Percentiles rank a stretch among this genome's conserved stretches.
phyloP scores from a whole-genome alignment of 1,140 invertebrate species.

The Zaprionus nigranus region DNA sequence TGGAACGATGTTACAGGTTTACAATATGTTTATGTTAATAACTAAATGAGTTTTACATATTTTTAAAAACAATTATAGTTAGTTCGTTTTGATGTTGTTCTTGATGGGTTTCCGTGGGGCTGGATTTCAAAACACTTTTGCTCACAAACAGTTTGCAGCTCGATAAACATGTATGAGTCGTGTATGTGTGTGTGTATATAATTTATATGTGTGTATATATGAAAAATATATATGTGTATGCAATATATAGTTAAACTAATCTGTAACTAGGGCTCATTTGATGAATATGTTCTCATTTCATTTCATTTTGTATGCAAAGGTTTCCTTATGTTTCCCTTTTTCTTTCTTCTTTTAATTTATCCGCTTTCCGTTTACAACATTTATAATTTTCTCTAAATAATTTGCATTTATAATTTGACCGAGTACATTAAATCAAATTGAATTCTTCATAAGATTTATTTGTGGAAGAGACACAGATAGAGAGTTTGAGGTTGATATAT shows the following conservation, averaged over 20 bases:
- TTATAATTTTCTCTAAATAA: constrained; percentile 63
- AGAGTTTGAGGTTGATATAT: neutral
- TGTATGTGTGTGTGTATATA: constrained; percentile 53
- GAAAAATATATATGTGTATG: constrained; percentile 60
- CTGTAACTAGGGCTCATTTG: constrained; percentile 81
- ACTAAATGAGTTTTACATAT: constrained; percentile 47
- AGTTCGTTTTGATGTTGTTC: constrained; percentile 31
- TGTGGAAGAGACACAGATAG: constrained; percentile 32
- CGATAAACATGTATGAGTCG: constrained; percentile 35
- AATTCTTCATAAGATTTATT: constrained; percentile 25
- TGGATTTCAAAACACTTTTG: constrained; percentile 51
- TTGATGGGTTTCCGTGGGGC: constrained; percentile 37
- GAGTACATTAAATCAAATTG: constrained; percentile 53
- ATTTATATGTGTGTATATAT: constrained; percentile 60
- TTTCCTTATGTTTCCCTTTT: constrained; percentile 36
- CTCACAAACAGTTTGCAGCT: constrained; percentile 39
- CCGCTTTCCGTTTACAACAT: constrained; percentile 48
- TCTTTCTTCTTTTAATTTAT: constrained; percentile 44
- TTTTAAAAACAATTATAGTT: constrained; percentile 48
- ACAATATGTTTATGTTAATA: constrained; percentile 26
- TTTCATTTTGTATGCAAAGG: constrained; percentile 59
- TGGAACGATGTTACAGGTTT: constrained; percentile 10
- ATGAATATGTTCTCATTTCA: constrained; percentile 79
- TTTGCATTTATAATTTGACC: constrained; percentile 65
- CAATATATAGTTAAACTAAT: constrained; percentile 77